Percentiles rank a stretch among this genome's conserved stretches.
These are phyloP conservation scores for Nebria ingens DNA, from an alignment of 1,140 invertebrate genomes.

Conservation along the genomic window DNA sequence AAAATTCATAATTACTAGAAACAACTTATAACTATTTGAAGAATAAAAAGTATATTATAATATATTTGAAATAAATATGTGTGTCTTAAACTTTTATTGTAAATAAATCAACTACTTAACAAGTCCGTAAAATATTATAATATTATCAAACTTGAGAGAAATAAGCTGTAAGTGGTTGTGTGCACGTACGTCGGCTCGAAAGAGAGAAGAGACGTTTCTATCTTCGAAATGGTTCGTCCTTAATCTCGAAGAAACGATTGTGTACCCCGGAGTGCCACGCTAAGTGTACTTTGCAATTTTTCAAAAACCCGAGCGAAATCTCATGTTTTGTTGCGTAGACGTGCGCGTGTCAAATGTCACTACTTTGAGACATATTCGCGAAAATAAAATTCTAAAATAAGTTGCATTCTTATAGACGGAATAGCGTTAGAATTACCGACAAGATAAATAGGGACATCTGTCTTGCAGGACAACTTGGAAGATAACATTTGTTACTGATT, in stretches of 20 bases:
- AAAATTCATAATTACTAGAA: too few relatives aligned
- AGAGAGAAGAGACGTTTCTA: neutral
- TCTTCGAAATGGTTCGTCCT: neutral
- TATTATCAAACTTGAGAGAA: too few relatives aligned
- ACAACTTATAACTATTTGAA: too few relatives aligned
- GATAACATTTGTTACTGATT: too few relatives aligned
- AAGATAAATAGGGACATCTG: neutral
- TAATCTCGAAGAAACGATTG: slow-evolving; percentile 6
- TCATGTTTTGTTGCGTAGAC: too few relatives aligned
- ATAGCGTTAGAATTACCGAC: neutral
- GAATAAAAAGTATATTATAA: too few relatives aligned
- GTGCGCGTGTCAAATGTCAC: neutral
- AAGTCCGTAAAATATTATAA: too few relatives aligned
- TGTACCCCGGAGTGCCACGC: neutral
- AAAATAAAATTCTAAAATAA: neutral
- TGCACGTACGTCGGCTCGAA: neutral
- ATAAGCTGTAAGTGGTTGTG: too few relatives aligned
- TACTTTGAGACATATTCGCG: neutral
- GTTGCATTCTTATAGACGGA: neutral
- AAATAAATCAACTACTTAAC: too few relatives aligned
- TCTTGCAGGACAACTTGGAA: too few relatives aligned
- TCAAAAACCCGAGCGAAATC: neutral
- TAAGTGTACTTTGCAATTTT: slow-evolving; percentile 9
- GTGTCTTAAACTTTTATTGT: too few relatives aligned
- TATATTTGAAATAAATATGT: too few relatives aligned